phyloP scores from a whole-genome alignment of 2,113 vertebrate genomes.

The Athene noctua region DNA sequence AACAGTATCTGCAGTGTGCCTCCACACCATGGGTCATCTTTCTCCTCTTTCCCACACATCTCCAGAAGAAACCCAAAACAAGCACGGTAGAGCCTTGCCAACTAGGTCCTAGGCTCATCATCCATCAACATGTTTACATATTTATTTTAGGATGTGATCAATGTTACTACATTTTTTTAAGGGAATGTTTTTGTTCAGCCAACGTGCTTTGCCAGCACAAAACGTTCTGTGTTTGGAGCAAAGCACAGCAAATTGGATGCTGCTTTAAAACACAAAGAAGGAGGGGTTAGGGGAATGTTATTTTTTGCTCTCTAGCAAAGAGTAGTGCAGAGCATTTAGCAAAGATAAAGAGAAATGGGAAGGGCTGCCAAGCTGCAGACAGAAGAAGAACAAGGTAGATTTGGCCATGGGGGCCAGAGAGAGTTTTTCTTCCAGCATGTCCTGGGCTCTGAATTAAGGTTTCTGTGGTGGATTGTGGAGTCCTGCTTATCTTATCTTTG shows the following conservation, averaged over 20 bases:
- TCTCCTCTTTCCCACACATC: background rate
- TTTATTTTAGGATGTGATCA: background rate
- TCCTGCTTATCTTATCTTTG: background rate
- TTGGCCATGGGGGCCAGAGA: background rate
- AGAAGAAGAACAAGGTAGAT: background rate
- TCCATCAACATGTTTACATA: background rate
- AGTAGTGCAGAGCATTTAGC: background rate
- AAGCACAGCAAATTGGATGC: background rate
- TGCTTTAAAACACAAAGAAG: background rate
- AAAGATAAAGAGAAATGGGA: background rate
- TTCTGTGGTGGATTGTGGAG: background rate
- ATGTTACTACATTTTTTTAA: background rate
- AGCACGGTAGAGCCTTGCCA: fast-evolving
- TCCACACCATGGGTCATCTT: background rate
- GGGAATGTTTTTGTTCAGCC: background rate
- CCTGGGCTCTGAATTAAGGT: background rate
- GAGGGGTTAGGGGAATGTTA: background rate
- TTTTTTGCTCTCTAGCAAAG: background rate
- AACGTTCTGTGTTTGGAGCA: background rate
- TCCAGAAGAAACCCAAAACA: background rate
- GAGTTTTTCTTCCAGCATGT: background rate
- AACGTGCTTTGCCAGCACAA: background rate
- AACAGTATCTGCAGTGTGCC: background rate
- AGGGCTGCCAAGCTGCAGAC: background rate
- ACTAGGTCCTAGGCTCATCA: background rate